These are phyloP conservation scores for Baryphthengus martii DNA, from an alignment of 2,113 vertebrate genomes.

Conservation along the genomic window DNA sequence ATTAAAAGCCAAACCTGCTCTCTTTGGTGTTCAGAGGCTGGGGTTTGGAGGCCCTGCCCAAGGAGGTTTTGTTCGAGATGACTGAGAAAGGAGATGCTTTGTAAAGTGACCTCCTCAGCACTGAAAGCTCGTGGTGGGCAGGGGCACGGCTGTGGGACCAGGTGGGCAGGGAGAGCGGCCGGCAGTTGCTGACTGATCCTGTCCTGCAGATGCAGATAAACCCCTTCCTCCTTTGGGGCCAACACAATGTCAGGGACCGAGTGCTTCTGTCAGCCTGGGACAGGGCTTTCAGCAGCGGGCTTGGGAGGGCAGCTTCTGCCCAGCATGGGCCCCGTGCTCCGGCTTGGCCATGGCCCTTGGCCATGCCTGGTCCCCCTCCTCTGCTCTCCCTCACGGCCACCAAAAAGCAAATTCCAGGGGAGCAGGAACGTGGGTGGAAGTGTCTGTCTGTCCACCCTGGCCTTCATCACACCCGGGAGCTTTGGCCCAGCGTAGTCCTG, in stretches of 20 bases:
- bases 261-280: background rate
- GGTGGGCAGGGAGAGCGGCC: background rate
- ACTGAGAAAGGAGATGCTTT: background rate
- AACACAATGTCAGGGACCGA: accelerated
- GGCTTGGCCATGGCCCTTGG: accelerated
- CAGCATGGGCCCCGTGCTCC: accelerated
- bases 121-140: accelerated
- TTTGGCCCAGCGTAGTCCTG: background rate
- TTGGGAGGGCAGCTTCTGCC: background rate
- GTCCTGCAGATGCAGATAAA: accelerated
- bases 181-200: accelerated
- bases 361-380: background rate
- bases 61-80: background rate
- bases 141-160: accelerated
- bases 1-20: accelerated
- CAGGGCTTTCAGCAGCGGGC: background rate
- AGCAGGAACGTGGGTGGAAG: background rate
- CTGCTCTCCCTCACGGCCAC: accelerated
- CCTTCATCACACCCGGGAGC: too few relatives aligned
- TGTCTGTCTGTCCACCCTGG: background rate
- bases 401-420: accelerated
- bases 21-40: accelerated
- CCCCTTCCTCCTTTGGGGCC: background rate
- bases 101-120: background rate
- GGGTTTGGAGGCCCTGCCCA: accelerated